Percentiles rank a stretch among this genome's conserved stretches.
These are phyloP conservation scores for Phoeniculus purpureus DNA, from an alignment of 2,797 vertebrate species.

Conservation along the genomic window DNA sequence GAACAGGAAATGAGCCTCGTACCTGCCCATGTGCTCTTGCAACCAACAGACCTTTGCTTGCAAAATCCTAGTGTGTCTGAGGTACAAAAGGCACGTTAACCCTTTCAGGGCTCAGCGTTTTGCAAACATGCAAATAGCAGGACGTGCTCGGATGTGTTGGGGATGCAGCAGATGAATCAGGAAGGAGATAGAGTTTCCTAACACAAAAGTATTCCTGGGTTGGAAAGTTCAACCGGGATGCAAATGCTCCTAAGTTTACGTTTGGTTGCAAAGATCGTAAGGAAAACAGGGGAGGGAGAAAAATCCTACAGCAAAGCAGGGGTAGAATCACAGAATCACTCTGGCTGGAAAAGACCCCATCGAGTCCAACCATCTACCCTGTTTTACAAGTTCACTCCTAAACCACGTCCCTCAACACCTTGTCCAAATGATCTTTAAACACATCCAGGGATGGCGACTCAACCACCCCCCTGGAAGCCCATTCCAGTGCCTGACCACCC, in stretches of 20 bases:
- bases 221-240: constrained; percentile 54
- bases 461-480: too few species aligned
- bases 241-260: neutral
- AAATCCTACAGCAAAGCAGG: neutral
- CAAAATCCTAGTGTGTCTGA: constrained; percentile 56
- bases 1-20: constrained; percentile 70
- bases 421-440: too few species aligned
- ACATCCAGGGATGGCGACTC: too few species aligned
- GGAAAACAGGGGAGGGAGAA: neutral
- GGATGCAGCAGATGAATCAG: constrained; percentile 27
- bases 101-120: neutral
- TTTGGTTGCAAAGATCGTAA: neutral
- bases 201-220: constrained; percentile 29
- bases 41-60: constrained; percentile 52
- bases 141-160: neutral
- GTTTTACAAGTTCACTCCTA: too few species aligned
- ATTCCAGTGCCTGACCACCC: too few species aligned
- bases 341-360: too few species aligned
- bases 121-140: constrained; percentile 33
- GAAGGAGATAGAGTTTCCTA: constrained; percentile 2
- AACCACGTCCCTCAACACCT: too few species aligned
- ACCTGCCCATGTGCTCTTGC: constrained; percentile 39
- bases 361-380: too few species aligned
- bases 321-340: neutral
- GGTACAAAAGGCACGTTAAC: constrained; percentile 38